phyloP scores from a whole-genome alignment of 92 coral and sea anemone genomes.

The Galaxea fascicularis region DNA sequence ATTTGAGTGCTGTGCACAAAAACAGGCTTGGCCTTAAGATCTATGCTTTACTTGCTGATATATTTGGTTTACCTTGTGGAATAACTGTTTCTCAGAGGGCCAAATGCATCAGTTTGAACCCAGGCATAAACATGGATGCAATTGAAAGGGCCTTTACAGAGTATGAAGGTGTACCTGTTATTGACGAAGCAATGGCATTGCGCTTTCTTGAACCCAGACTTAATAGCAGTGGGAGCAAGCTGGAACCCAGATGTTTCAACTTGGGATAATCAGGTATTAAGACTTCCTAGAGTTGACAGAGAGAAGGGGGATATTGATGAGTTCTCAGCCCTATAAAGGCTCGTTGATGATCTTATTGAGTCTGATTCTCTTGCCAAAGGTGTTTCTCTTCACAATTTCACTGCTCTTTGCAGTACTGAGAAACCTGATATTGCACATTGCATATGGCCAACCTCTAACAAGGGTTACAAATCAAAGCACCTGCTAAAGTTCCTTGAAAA shows the following conservation, averaged over 20 bases:
- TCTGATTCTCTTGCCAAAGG: not conserved
- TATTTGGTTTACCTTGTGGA: slow-evolving; percentile 31
- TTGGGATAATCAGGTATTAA: slow-evolving; percentile 10
- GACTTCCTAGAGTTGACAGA: slow-evolving; percentile 12
- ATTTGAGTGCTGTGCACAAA: slow-evolving; percentile 32
- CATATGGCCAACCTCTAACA: slow-evolving; percentile 43
- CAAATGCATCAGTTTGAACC: not conserved
- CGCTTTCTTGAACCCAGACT: slow-evolving; percentile 20
- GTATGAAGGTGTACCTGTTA: slow-evolving; percentile 18
- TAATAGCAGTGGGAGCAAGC: slow-evolving; percentile 16
- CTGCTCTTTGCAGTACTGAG: slow-evolving; percentile 33
- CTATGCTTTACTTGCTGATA: slow-evolving; percentile 21
- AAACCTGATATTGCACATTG: slow-evolving; percentile 41
- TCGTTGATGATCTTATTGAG: not conserved
- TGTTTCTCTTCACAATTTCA: slow-evolving; percentile 2
- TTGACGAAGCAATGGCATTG: slow-evolving; percentile 25
- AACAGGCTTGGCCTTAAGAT: slow-evolving; percentile 33
- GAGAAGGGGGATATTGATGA: slow-evolving; percentile 29
- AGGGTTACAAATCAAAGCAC: slow-evolving; percentile 32
- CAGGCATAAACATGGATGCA: slow-evolving; percentile 32
- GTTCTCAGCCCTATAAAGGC: slow-evolving; percentile 5
- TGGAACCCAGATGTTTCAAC: slow-evolving; percentile 29
- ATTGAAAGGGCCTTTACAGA: not conserved
- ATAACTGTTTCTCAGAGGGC: slow-evolving; percentile 8
- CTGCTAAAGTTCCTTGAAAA: too few relatives aligned